Percentiles rank a stretch among this genome's conserved stretches.
Conservation (phyloP, 2,888 invertebrate genomes). For the Sphaerophoria rueppellii region DNA sequence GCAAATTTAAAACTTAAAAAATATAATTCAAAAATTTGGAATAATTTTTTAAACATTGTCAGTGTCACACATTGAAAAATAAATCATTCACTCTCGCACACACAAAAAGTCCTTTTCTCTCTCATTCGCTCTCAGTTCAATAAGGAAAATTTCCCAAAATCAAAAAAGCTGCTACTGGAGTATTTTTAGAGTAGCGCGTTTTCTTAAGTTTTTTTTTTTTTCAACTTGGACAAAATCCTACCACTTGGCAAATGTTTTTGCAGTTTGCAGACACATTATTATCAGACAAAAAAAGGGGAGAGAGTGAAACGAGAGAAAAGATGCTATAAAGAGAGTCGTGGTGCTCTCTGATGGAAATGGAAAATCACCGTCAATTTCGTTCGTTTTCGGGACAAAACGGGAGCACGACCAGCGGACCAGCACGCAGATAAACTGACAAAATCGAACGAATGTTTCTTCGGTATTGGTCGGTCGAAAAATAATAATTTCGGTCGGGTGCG, state of each 20-base stretch:
- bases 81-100: too few relatives aligned
- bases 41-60: slow-evolving; percentile 26
- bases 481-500: slow-evolving; percentile 36
- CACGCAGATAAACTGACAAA: slow-evolving; percentile 19
- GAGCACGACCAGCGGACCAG: slow-evolving; percentile 30
- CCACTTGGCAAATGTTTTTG: background rate
- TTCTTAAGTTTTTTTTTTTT: slow-evolving; percentile 7
- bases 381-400: slow-evolving; percentile 41
- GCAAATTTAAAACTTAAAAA: slow-evolving; percentile 1
- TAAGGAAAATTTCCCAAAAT: slow-evolving; percentile 23
- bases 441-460: slow-evolving; percentile 37
- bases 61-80: background rate
- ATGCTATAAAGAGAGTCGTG: slow-evolving; percentile 28
- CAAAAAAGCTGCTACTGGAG: slow-evolving; percentile 3
- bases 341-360: slow-evolving; percentile 8
- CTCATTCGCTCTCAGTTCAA: background rate
- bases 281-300: background rate
- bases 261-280: background rate
- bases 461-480: slow-evolving; percentile 42
- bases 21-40: slow-evolving; percentile 4
- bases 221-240: slow-evolving; percentile 2
- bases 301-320: slow-evolving; percentile 8
- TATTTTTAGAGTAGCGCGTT: slow-evolving; percentile 18
- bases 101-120: slow-evolving; percentile 13
- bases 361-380: slow-evolving; percentile 26